Evolutionary conservation across 2,113 vertebrate species (phyloP), one percentile per base, ranked within the genome.

Genomic region (Passer domesticus): DNA sequence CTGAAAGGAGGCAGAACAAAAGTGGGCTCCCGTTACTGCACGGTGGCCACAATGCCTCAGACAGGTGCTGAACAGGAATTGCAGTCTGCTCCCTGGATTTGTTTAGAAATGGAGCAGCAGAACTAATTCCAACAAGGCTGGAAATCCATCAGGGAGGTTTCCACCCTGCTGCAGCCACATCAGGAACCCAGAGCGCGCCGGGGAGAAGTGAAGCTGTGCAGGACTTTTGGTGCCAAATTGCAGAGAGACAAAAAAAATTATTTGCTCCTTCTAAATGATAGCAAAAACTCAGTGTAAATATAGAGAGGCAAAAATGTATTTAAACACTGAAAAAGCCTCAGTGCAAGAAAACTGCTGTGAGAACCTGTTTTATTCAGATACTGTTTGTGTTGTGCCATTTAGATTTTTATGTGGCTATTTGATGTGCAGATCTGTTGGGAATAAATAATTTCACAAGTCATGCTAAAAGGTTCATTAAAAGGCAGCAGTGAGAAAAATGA

Each of bases 1-100:
- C 41, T 88, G 90, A 93, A 95, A 93, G 59, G 66, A 58, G 35
- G 88, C 79, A 63, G 89, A 88, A 94, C 86, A 96, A 94, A 96
- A 96, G 75, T 13, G 41, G 0, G 4, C 47, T 47, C 39, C 77
- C 55, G 7, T 67, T 91, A 55, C 15, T 22, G 86, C 94, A 50
- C 4, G 0, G 7, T 1, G 12, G 58, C 78, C 47, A 90, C 88
- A 92, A 94, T 31, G 94, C 83, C n/a, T 12, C 37, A n/a, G 88
- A 37, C 88, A 97, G 92, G 94, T 92, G 94, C 92, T 95, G 11
- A 47, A 49, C 83, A 95, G 79, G 72, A 88, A 90, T 3, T 64
- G 55, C 88, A 80, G 79, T 5, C 94, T 80, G 72, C 62, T 90
- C 11, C 46, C 68, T 28, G 88, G 18, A 52, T 55, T 59, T 56